Conservation (phyloP, 92 coral and sea anemone genomes). For the Diadumene lineata region DNA sequence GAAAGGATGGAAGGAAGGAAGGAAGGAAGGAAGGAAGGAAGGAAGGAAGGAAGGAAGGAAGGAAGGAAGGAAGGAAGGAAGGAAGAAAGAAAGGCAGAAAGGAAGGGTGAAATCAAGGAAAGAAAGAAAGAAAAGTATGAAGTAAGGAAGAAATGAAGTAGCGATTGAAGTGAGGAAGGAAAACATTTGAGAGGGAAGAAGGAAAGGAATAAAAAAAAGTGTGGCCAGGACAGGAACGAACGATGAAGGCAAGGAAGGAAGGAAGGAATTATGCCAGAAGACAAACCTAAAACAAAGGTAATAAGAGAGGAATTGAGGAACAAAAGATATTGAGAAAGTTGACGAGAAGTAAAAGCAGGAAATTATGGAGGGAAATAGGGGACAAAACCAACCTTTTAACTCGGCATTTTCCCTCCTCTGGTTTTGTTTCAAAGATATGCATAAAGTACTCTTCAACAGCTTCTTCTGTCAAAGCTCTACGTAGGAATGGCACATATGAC, state of each 20-base stretch:
- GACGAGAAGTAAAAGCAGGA: background rate
- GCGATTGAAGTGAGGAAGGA: background rate
- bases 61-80: background rate
- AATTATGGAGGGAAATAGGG: background rate
- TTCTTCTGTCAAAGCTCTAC: constrained; percentile 94
- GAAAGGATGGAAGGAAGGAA: background rate
- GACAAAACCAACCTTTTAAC: constrained; percentile 71
- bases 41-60: background rate
- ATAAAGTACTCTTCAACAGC: constrained; percentile 88
- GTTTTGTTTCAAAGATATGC: constrained; percentile 86
- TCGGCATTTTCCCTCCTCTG: constrained; percentile 79
- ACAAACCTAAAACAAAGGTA: background rate
- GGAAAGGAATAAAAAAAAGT: background rate
- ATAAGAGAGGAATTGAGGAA: background rate
- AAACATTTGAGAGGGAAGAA: background rate
- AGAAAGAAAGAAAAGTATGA: background rate
- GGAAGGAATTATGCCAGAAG: background rate
- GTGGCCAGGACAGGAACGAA: background rate
- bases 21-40: background rate
- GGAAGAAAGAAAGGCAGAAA: background rate
- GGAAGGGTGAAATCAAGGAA: background rate
- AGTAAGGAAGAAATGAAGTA: background rate
- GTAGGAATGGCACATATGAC: constrained; percentile 89
- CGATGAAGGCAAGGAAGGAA: background rate
- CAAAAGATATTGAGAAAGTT: background rate